A percentile compares a stretch with the other conserved stretches of the same genome.
phyloP scores from a whole-genome alignment of 2,797 vertebrate genomes.

The Gila robusta region DNA sequence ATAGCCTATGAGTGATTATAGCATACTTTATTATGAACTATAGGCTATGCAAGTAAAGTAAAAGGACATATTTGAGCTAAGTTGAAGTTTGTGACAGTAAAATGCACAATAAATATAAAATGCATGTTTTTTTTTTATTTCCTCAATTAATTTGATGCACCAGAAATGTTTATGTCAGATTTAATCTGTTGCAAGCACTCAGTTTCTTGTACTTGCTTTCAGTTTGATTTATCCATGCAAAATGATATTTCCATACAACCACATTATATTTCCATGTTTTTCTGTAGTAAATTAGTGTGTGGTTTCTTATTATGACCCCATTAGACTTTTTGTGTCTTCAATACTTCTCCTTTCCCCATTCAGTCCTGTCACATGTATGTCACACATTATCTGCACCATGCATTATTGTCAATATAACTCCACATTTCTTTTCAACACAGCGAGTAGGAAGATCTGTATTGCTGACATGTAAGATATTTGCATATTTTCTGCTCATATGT shows the following conservation, averaged over 20 bases:
- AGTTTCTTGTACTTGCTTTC: neutral
- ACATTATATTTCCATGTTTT: constrained; percentile 15
- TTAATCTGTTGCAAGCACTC: neutral
- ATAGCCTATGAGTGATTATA: neutral
- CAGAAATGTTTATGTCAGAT: constrained; percentile 21
- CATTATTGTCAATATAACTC: neutral
- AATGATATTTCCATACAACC: neutral
- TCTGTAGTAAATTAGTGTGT: constrained; percentile 7
- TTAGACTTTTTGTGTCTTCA: neutral
- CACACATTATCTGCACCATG: neutral
- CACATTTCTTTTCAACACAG: neutral
- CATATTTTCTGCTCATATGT: neutral
- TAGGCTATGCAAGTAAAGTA: neutral
- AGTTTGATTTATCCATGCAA: neutral
- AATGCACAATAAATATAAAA: neutral
- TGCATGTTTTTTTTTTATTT: neutral
- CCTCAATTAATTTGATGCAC: neutral
- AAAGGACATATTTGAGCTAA: neutral
- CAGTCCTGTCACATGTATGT: neutral
- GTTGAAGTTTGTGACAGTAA: neutral
- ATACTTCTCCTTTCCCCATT: neutral
- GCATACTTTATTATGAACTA: neutral
- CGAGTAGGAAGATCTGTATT: neutral
- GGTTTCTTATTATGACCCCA: neutral
- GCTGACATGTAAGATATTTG: neutral